Evolutionary conservation across 37 sponge, comb jelly and placozoan species (phyloP), one percentile per base, ranked within the genome.

Genomic region (Ianthella basta): DNA sequence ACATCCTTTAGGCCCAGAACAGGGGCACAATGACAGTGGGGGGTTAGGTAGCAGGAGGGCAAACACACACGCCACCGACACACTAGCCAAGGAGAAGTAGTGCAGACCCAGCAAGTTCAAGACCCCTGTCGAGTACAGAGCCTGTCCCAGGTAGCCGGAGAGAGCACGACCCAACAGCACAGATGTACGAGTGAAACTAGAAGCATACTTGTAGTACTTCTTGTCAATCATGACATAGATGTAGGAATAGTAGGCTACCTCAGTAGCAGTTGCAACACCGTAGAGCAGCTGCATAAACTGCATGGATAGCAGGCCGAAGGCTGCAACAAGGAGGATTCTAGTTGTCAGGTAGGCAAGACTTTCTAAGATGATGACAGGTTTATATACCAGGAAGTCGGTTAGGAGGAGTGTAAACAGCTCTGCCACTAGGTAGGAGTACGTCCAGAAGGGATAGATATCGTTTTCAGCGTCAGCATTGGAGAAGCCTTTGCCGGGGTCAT

Each of bases 201-300:
- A 90, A 38, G 87, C 84, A 39, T 63, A 61, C 81, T 86, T 88
- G 78, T 85, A 91, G 53, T 90, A 91, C 35, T 82, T 65, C 0
- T 63, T 34, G 29, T 94, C 70, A 1, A 95, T 94, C 20, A 86
- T 88, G 23, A 69, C 81, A 75, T 95, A 95, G 34, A 95, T 93
- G 80, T 93, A 95, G 0, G 96, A 82, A 72, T 83, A 95, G 88
- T 93, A 95, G 14, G 94, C 96, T 2, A 95, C 77, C 79, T 95
- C 96, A 18, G 96, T 86, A 3, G 94, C 96, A 30, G 91, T 79
- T 54, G 96, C 93, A 37, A 95, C 54, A 15, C 96, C 96, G 56
- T 95, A 95, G 20, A 80, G 74, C 36, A 92, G 68, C 82, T 95
- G 93, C 91, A 93, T 93, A 72, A 90, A 69, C 60, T 83, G 86